Evolutionary conservation across 2,797 vertebrate genomes (phyloP), one percentile per base, ranked within the genome.

Genomic region (Erithacus rubecula): DNA sequence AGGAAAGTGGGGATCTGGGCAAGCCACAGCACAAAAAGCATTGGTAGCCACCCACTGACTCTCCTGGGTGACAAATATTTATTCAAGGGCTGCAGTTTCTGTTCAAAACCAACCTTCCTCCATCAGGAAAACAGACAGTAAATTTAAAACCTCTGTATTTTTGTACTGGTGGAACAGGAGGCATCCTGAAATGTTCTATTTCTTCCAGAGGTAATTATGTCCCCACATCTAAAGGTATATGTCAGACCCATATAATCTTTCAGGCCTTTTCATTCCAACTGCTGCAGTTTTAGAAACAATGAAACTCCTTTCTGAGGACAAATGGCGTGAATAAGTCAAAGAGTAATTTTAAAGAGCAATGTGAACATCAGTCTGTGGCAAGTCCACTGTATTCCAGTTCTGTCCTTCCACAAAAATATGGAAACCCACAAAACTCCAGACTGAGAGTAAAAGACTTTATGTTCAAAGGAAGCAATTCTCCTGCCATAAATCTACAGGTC

Each of bases 281-380:
- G 43, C 63, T 64, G 72, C n/a, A 93, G 77, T 70, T 96, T 88
- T 70, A 21, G 87, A 87, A 93, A 94, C 79, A 83, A 70, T 84
- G 65, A 69, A 90, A 86, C 32, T 79, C 56, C n/a, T 84, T 95
- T 94, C 69, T 59, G 67, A 93, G 91, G 76, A 96, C 70, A 93
- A 95, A 97, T 83, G 59, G 53, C 22, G 43, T 78, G 83, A 90
- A 76, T 93, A 96, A 97, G 91, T 89, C 91, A 96, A 92, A 86
- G 29, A 56, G 88, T 49, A 86, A 93, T 93, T 95, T 90, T 56
- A 75, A 85, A 68, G 24, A 63, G 46, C 30, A 1, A 11, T 5
- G 36, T 68, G 77, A 96, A 84, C 51, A 83, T 52, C 76, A 58
- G 64, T 22, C 52, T 4, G 52, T 88, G 76, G 44, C 67, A 72